These are phyloP conservation scores for Acromyrmex charruanus DNA, from an alignment of 1,140 invertebrate genomes.

Conservation along the genomic window DNA sequence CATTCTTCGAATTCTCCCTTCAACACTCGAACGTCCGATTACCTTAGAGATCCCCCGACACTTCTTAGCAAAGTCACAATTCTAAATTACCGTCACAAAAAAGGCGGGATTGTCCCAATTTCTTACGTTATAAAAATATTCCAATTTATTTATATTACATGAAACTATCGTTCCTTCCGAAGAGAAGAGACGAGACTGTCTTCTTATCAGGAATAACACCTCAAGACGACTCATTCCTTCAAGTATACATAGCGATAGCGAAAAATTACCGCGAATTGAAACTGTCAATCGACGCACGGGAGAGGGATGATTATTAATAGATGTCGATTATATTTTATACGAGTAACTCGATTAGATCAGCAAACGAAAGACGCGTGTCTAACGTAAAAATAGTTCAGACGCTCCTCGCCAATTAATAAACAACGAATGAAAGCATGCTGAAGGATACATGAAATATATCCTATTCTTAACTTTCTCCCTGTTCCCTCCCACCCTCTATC, in stretches of 20 bases:
- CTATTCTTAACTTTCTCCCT: background rate
- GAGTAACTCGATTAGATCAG: background rate
- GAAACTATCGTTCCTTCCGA: background rate
- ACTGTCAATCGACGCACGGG: background rate
- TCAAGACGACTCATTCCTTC: background rate
- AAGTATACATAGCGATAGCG: background rate
- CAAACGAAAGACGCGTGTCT: background rate
- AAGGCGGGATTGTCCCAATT: background rate
- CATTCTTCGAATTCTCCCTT: conserved; percentile 10
- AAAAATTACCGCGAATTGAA: background rate
- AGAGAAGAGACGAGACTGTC: background rate
- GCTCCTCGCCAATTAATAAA: conserved; percentile 24
- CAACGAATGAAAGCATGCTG: background rate
- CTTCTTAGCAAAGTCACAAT: background rate
- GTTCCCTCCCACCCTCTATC: background rate
- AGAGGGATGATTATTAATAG: background rate
- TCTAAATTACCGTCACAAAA: background rate
- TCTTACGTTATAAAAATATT: too few species aligned
- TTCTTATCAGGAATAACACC: too few species aligned
- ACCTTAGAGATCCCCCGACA: background rate
- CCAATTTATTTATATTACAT: background rate
- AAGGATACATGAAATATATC: background rate
- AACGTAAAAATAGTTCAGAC: conserved; percentile 15
- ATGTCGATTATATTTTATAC: background rate
- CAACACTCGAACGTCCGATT: background rate